These are phyloP conservation scores for Drosophila putrida DNA, from an alignment of 2,888 invertebrate genomes.

Conservation along the genomic window DNA sequence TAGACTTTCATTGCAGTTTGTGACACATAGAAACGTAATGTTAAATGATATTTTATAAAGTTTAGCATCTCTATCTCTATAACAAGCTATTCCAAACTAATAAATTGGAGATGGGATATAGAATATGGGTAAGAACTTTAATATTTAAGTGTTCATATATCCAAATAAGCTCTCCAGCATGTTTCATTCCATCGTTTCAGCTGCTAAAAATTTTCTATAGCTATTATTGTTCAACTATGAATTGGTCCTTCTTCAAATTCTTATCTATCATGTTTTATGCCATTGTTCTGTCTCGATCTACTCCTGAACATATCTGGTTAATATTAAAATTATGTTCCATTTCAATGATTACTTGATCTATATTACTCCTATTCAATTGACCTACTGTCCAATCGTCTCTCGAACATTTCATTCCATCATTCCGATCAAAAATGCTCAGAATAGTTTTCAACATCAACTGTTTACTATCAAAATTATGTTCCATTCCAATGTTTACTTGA, in stretches of 20 bases:
- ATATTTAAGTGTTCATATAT: neutral
- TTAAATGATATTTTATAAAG: neutral
- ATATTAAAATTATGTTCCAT: no score
- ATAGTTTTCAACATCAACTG: no score
- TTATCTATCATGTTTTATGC: neutral
- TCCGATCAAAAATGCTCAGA: no score
- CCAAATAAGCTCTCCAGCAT: neutral
- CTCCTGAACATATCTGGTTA: no score
- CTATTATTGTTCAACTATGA: no score
- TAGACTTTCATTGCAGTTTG: conserved; percentile 6
- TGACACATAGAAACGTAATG: neutral
- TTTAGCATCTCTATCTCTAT: neutral
- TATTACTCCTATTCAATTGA: no score
- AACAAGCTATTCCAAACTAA: neutral
- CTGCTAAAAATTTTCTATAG: no score
- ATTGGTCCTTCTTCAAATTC: neutral
- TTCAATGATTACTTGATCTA: no score
- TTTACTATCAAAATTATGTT: neutral
- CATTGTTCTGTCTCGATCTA: neutral
- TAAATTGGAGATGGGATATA: neutral
- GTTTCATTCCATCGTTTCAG: conserved; percentile 7
- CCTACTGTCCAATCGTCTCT: no score
- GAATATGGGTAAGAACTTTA: neutral
- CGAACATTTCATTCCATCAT: no score
- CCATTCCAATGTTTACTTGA: neutral